Evolutionary conservation across 2,797 vertebrate species (phyloP).

Genomic region (Chaetophractus vellerosus): DNA sequence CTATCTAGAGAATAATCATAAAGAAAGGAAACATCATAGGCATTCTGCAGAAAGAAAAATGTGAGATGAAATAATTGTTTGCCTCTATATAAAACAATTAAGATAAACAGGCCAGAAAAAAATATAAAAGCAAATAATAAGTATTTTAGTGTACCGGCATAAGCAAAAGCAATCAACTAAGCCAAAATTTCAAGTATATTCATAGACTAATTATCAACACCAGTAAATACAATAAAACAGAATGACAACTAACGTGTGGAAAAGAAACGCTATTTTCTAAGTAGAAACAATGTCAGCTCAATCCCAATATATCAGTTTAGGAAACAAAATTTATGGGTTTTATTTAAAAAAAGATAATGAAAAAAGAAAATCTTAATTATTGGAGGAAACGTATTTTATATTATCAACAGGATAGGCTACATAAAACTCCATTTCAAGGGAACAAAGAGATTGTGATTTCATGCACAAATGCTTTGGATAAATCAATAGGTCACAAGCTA

Average conservation of each 20-base stretch:
- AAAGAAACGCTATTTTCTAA: slow-evolving; percentile 2
- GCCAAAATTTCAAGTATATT: slow-evolving; percentile 27
- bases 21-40: slow-evolving; percentile 9
- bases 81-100: background rate
- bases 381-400: background rate
- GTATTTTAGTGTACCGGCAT: background rate
- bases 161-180: slow-evolving; percentile 64
- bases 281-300: background rate
- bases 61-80: slow-evolving; percentile 44
- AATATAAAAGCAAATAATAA: background rate
- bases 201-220: slow-evolving; percentile 2
- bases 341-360: slow-evolving; percentile 31
- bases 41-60: slow-evolving; percentile 62
- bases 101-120: background rate
- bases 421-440: slow-evolving; percentile 36
- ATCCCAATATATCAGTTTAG: background rate
- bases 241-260: background rate
- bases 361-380: slow-evolving; percentile 49
- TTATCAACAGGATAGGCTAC: slow-evolving; percentile 29
- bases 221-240: slow-evolving; percentile 48
- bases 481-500: background rate
- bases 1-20: background rate
- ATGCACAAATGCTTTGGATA: slow-evolving; percentile 3
- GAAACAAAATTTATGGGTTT: slow-evolving; percentile 54
- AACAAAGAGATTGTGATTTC: slow-evolving; percentile 20